Percentiles rank a stretch among this genome's conserved stretches.
Evolutionary conservation across 2,113 vertebrate genomes (phyloP).

Genomic region (Oostethus manadensis): DNA sequence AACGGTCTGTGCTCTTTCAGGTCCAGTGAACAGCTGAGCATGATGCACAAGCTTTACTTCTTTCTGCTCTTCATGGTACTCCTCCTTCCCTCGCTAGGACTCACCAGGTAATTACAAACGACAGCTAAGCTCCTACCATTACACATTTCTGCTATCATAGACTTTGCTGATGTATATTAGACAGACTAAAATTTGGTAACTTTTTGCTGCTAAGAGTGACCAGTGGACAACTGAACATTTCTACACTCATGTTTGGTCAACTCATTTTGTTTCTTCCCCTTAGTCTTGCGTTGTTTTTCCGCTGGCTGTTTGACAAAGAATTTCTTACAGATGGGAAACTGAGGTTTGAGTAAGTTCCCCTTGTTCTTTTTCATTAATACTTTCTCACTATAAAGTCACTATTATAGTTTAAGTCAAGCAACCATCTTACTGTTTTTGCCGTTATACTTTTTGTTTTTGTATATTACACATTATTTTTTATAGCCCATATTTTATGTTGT

Average conservation of each 20-base stretch:
- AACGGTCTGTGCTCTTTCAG: slow-evolving; percentile 41
- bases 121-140: neutral
- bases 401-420: too few species aligned
- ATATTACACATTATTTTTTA: neutral
- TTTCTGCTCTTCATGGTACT: slow-evolving; percentile 97
- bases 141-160: neutral
- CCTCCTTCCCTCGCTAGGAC: slow-evolving; percentile 91
- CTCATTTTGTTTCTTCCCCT: neutral
- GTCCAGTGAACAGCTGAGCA: slow-evolving; percentile 87
- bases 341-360: slow-evolving; percentile 86
- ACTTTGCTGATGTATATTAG: too few species aligned
- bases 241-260: too few species aligned
- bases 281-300: slow-evolving; percentile 90
- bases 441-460: neutral
- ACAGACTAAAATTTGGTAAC: neutral
- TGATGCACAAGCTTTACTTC: slow-evolving; percentile 93
- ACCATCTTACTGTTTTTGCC: too few species aligned
- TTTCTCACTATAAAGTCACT: neutral
- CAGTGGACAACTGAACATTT: neutral
- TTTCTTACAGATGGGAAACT: slow-evolving; percentile 69
- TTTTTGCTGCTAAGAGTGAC: neutral
- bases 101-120: slow-evolving; percentile 81
- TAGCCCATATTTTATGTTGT: too few species aligned
- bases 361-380: neutral
- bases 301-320: slow-evolving; percentile 85